Evolutionary conservation across 2,888 invertebrate species (phyloP), one percentile per base, ranked within the genome.

Genomic region (Heteromyza rotundicornis): DNA sequence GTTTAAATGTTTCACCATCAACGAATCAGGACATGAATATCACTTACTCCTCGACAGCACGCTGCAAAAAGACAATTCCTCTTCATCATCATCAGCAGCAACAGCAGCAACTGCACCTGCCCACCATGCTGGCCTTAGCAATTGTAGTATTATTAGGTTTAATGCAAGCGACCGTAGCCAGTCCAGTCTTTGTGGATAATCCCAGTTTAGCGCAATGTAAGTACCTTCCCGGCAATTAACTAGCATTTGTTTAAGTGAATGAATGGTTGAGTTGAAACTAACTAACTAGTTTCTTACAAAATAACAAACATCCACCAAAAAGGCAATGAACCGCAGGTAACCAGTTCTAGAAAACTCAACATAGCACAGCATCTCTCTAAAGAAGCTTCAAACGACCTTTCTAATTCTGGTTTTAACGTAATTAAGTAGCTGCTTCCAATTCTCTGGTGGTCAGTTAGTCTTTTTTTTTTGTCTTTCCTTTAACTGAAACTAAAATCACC

Each of bases 191-290:
- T 64, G 80, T 82, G 73, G 81, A 83, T 78, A 82, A 83, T 80
- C 83, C 83, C 72, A 82, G 80, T 72, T 76, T 83, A 81, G 80
- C 82, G 63, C 82, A 83, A 65, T 83, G 83, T 83, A 80, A 83
- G 83, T 83, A 17, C 8, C 40, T 7, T 3, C 10, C n/a, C 10
- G n/a, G 14, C 5, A 40, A n/a, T n/a, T n/a, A 47, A 20, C 36
- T 32, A 14, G 7, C 2, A 27, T 27, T 27, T 27, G 27, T 27
- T 27, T 27, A 7, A 27, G 7, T 27, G n/a, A 27, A 27, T 27
- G 7, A 27, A 7, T 27, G 27, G 27, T 27, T 27, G 27, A 27
- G 10, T 27, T 27, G 27, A n/a, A n/a, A n/a, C n/a, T n/a, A n/a
- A n/a, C n/a, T n/a, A 32, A 32, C 12, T 32, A 32, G 32, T 32